Conservation (phyloP, 2,797 vertebrate species). For the Salarias fasciatus region DNA sequence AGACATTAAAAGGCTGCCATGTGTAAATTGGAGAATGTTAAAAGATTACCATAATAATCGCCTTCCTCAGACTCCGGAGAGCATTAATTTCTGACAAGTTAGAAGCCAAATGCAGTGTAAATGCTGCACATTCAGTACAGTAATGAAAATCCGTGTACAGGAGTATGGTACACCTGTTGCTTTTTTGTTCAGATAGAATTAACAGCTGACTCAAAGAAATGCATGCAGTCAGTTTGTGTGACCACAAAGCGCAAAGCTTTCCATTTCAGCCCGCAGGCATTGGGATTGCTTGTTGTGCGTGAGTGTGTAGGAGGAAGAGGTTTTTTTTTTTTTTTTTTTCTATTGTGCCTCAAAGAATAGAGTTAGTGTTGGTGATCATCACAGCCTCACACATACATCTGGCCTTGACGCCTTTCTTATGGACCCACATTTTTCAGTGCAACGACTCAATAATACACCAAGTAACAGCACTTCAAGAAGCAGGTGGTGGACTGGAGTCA, state of each 20-base stretch:
- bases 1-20: constrained; percentile 32
- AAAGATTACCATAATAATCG: constrained; percentile 33
- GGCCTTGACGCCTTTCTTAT: constrained; percentile 71
- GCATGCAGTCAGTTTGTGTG: constrained; percentile 34
- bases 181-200: constrained; percentile 18
- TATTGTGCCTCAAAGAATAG: constrained; percentile 67
- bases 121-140: constrained; percentile 3
- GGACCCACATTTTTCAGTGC: constrained; percentile 36
- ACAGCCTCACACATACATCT: constrained; percentile 53
- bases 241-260: constrained; percentile 40
- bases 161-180: not conserved
- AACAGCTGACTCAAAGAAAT: constrained; percentile 21
- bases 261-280: constrained; percentile 29
- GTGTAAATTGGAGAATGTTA: constrained; percentile 36
- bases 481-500: constrained; percentile 65
- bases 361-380: constrained; percentile 55
- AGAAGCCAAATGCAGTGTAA: constrained; percentile 7
- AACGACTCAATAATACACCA: constrained; percentile 40
- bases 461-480: constrained; percentile 58
- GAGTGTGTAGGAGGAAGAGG: constrained; percentile 27
- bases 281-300: constrained; percentile 9
- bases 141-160: constrained; percentile 11
- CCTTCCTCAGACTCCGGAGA: constrained; percentile 1
- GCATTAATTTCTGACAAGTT: constrained; percentile 10
- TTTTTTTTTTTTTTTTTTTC: constrained; percentile 47